Evolutionary conservation across 2,113 vertebrate genomes (phyloP), one percentile per base, ranked within the genome.

Genomic region (Ardeotis arabs): DNA sequence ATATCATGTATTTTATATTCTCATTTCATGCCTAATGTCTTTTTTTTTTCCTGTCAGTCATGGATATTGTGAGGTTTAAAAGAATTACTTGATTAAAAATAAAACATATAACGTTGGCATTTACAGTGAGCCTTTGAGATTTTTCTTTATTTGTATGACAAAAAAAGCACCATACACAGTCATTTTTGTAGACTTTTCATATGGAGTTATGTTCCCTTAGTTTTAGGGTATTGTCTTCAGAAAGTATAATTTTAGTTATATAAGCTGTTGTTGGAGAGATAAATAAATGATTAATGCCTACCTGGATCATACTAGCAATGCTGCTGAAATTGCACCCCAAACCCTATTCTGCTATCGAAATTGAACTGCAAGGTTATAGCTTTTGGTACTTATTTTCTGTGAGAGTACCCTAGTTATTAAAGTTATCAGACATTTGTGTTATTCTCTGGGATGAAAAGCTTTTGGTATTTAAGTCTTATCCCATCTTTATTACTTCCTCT

Each of bases 11-110:
- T 97, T 98, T 98, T 98, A 95, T 97, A 97, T 95, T 95, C 95
- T 97, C 97, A 96, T 97, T 98, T 98, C 97, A 98, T 97, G 97
- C 97, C 92, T 97, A 85, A 95, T 98, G 96, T 97, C 96, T 96
- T 97, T 97, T 98, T 35, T 60, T 98, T 63, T 98, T 94, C 98
- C 97, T 98, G 97, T 98, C 97, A 97, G 96, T 98, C 97, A 97
- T 98, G 96, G 95, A 98, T 98, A 97, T 98, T 98, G 97, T 98
- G 98, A 98, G 96, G 97, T 98, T 98, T 97, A 91, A 98, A 97
- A 97, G 83, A 98, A 97, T 97, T 97, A 98, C 98, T 96, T 98
- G 98, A 98, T 98, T 98, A 97, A 98, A 98, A 98, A 98, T 98
- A 98, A 98, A 98, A 95, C 96, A 96, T 98, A 97, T 97, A 98